Conservation (phyloP, 2,888 invertebrate genomes). For the Athalia cordata region DNA sequence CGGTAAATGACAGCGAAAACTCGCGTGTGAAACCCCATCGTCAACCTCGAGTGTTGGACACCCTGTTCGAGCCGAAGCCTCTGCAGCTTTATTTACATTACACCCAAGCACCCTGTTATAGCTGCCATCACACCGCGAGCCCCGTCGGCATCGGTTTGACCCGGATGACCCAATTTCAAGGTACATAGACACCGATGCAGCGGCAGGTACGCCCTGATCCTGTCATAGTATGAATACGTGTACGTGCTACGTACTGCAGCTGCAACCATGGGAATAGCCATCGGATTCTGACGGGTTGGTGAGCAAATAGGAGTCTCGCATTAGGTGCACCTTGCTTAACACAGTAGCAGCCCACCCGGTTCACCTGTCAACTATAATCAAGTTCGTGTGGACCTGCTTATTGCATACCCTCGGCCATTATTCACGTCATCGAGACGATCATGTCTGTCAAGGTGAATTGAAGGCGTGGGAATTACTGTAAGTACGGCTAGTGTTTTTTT, state of each 20-base stretch:
- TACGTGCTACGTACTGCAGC: background rate
- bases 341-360: background rate
- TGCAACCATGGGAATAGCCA: background rate
- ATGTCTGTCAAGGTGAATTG: too few relatives aligned
- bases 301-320: slow-evolving; percentile 1
- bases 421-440: background rate
- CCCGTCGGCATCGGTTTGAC: background rate
- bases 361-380: slow-evolving; percentile 4
- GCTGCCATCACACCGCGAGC: too few relatives aligned
- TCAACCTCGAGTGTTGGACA: too few relatives aligned
- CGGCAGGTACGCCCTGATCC: background rate
- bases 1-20: too few relatives aligned
- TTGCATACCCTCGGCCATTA: background rate
- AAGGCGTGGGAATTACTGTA: too few relatives aligned
- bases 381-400: background rate
- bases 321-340: slow-evolving; percentile 17
- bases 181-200: background rate
- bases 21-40: too few relatives aligned
- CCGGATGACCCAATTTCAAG: slow-evolving; percentile 15
- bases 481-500: too few relatives aligned
- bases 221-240: too few relatives aligned
- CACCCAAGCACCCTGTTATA: too few relatives aligned
- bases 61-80: too few relatives aligned
- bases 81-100: too few relatives aligned
- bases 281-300: slow-evolving; percentile 17